These are phyloP conservation scores for Spisula subtruncata DNA, from an alignment of 2,888 invertebrate species.

Conservation along the genomic window DNA sequence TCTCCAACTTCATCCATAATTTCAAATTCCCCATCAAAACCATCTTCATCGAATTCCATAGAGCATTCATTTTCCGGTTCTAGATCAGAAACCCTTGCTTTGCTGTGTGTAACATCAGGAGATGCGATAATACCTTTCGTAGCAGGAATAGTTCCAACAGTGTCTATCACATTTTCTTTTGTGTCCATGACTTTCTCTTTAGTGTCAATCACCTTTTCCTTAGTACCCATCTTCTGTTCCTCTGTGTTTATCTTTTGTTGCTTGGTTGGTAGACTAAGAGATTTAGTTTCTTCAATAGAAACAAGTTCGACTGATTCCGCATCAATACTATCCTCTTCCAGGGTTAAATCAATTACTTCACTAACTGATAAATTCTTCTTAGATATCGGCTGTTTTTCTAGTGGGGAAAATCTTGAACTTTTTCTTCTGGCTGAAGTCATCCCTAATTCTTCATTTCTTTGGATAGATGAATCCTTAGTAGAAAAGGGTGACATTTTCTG, in stretches of 20 bases:
- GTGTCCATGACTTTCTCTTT: background rate
- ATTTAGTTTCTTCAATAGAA: background rate
- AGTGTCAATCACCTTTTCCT: background rate
- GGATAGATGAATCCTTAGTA: background rate
- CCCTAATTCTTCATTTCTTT: background rate
- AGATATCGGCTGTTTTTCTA: background rate
- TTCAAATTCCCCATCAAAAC: background rate
- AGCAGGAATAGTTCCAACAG: background rate
- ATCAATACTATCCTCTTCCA: conserved; percentile 1
- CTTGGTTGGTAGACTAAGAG: conserved; percentile 5
- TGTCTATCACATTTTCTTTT: background rate
- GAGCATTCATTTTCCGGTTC: background rate
- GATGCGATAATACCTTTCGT: background rate
- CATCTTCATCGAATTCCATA: background rate
- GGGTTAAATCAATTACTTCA: background rate
- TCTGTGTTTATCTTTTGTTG: conserved; percentile 5
- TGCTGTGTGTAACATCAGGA: background rate
- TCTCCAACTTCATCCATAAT: conserved; percentile 21
- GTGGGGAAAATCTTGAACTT: background rate
- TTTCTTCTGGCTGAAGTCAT: background rate
- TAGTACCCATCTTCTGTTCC: background rate
- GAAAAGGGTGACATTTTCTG: conserved; percentile 10
- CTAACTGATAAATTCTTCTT: background rate
- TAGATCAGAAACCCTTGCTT: background rate
- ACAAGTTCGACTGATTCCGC: background rate